Evolutionary conservation across 2,797 vertebrate genomes (phyloP).

Genomic region (Sebastes trivittatus): DNA sequence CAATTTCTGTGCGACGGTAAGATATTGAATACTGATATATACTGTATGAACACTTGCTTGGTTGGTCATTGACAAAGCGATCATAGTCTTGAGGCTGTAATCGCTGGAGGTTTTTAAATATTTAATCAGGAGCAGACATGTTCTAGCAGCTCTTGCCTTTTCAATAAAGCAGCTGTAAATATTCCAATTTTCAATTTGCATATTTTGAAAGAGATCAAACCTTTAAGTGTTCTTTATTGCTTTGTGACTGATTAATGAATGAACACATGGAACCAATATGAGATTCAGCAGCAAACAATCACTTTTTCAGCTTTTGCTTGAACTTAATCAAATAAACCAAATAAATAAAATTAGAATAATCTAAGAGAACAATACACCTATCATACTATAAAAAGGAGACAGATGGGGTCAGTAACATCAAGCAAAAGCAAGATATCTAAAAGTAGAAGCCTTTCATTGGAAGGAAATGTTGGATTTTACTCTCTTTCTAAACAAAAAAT

Average conservation of each 20-base stretch:
- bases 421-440: neutral
- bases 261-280: neutral
- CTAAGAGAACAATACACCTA: neutral
- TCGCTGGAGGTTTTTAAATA: conserved; percentile 40
- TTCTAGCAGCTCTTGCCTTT: conserved; percentile 9
- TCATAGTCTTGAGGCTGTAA: conserved; percentile 9
- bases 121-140: conserved; percentile 32
- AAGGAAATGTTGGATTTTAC: neutral
- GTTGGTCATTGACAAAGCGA: conserved; percentile 23
- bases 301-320: neutral
- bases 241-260: neutral
- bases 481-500: conserved; percentile 9
- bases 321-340: neutral
- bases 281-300: neutral
- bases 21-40: conserved; percentile 2
- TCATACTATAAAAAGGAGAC: neutral
- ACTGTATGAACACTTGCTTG: neutral
- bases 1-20: neutral
- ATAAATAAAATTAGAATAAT: neutral
- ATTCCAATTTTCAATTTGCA: neutral
- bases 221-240: neutral
- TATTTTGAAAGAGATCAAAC: conserved; percentile 5
- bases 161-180: conserved; percentile 3
- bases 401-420: neutral
- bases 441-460: neutral